Base-by-base conservation (phyloP, 2,797 vertebrate species). In the Echiichthys vipera region DNA sequence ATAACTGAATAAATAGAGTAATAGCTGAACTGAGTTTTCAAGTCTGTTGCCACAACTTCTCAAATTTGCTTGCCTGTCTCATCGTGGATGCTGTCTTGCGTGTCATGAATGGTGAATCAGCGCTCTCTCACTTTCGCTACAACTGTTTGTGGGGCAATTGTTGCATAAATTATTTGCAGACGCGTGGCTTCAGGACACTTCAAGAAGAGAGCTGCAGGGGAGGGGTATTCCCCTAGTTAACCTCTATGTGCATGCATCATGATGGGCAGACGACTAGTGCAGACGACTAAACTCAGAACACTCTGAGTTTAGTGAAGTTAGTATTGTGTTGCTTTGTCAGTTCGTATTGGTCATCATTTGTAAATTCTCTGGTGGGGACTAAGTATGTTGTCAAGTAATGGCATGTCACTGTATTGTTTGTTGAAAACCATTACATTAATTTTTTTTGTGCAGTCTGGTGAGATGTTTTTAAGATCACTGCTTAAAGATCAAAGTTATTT, bases 101-200 rank as follows among this genome's bases (percentile, higher is more conserved):
- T 81, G 79, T 58, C 78, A 77, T 42, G 46, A 78, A 63, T 66
- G 56, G 9, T 17, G 22, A 72, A 76, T 84, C 64, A 24, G 65
- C 56, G 0, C 11, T 76, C 37, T 71, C 65, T 84, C 65, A 69
- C 74, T 84, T 85, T 82, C 46, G 30, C 24, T 70, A 39, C 68
- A 43, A 76, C 74, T 49, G 71, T 74, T 83, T 69, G 71, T 84
- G 71, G 70, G 65, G 15, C 65, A 77, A 18, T 67, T 67, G 63
- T 58, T 79, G 49, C 78, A 72, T 59, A 67, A 70, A 78, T 69
- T 32, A 68, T 78, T 71, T 74, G 69, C 81, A 81, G 50, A 71
- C 7, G 0, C 3, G 46, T 74, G 54, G 54, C 66, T 64, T 68
- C 14, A 17, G 49, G 25, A 64, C 42, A 40, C 50, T 47, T 64